Conservation (phyloP, 64 coral and sea anemone genomes). For the Stichodactyla helianthus region DNA sequence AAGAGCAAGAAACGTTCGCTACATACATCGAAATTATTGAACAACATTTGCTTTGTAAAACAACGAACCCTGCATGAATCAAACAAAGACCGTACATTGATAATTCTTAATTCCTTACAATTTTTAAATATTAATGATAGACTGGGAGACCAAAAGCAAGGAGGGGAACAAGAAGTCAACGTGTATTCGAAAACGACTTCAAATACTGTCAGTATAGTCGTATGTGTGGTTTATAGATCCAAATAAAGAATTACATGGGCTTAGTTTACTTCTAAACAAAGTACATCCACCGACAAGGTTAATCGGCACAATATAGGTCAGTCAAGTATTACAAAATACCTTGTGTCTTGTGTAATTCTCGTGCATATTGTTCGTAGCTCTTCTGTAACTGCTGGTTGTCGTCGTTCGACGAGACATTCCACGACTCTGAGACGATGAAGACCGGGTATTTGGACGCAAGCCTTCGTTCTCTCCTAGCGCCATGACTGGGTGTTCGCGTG, state of each 20-base stretch:
- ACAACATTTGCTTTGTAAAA: neutral
- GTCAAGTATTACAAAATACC: neutral
- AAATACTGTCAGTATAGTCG: neutral
- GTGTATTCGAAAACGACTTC: neutral
- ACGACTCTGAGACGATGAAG: neutral
- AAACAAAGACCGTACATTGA: conserved; percentile 3
- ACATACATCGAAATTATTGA: neutral
- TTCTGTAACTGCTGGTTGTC: neutral
- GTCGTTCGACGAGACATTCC: neutral
- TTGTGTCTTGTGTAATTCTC: neutral
- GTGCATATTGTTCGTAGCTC: neutral
- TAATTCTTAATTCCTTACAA: conserved; percentile 11
- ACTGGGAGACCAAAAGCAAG: neutral
- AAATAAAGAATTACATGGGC: neutral
- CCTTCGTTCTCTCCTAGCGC: conserved; percentile 7
- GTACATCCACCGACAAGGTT: neutral
- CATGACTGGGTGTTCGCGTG: conserved; percentile 8
- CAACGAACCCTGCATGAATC: neutral
- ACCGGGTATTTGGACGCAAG: neutral
- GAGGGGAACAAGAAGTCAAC: neutral
- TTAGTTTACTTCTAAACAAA: conserved; percentile 5
- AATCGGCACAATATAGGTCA: neutral
- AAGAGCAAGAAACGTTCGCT: neutral
- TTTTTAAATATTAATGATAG: conserved; percentile 1
- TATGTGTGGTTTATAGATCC: neutral